Evolutionary conservation across 2,888 invertebrate genomes (phyloP), one percentile per base, ranked within the genome.

Genomic region (Andrena haemorrhoa): DNA sequence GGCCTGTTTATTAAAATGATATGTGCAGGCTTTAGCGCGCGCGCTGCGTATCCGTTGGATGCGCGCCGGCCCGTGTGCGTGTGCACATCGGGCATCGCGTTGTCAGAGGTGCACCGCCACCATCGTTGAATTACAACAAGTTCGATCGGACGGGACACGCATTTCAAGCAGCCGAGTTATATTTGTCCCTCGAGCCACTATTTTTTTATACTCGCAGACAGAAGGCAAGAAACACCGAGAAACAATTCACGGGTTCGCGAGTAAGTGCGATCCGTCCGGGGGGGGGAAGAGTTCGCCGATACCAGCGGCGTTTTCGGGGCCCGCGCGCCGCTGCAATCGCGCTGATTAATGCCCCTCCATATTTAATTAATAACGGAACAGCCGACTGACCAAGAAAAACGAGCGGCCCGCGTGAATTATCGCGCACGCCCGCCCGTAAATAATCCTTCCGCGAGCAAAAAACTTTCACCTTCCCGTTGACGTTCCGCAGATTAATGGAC

Each of bases 81-180:
- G 71, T 61, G 66, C 56, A 49, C 56, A 49, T 73, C 64, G 65
- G 61, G 56, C 66, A 74, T 74, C 31, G 23, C 35, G 26, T 47
- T 71, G 76, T 79, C 71, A 35, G 77, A 51, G 64, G 49, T 66
- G 84, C 68, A 78, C 65, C 51, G 78, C 68, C 69, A 83, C 81
- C 68, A 65, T 69, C 75, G 75, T 72, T 74, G 82, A 83, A 86
- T 88, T 70, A 75, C 84, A 74, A 82, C 76, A 78, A 82, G 84
- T 75, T 75, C 69, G 66, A 85, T 79, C 64, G 78, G 68, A 86
- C 82, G 76, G 71, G 76, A 66, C 79, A 49, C 31, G 79, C 75
- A 68, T 88, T 82, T 60, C 69, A 82, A 88, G 58, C 56, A 82
- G 75, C 53, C 58, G 60, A 56, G 70, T 66, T 84, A 82, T 82